Percentiles rank a stretch among this genome's conserved stretches.
These are phyloP conservation scores for Liolophura sinensis DNA, from an alignment of 1,140 invertebrate genomes.

Conservation along the genomic window DNA sequence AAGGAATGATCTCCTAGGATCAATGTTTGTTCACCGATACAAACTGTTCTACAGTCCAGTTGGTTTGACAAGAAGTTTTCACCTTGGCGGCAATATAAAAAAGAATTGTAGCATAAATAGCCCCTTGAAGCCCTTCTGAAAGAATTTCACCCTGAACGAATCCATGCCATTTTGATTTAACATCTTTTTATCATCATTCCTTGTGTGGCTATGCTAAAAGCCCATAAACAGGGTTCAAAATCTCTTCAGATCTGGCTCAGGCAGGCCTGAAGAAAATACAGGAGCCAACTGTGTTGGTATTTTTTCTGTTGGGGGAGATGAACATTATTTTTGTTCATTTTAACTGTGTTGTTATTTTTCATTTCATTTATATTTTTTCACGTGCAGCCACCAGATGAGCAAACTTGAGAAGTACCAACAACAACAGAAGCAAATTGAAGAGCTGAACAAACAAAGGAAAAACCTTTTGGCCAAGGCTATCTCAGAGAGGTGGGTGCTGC, in stretches of 20 bases:
- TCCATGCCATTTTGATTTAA: not conserved
- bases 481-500: slow-evolving; percentile 67
- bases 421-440: slow-evolving; percentile 74
- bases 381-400: slow-evolving; percentile 34
- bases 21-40: no score
- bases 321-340: no score
- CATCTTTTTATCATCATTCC: no score
- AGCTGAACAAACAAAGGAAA: slow-evolving; percentile 76
- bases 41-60: no score
- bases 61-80: no score
- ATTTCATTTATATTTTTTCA: not conserved
- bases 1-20: no score
- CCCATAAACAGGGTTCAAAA: not conserved
- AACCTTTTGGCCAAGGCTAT: slow-evolving; percentile 73
- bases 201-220: not conserved
- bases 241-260: not conserved
- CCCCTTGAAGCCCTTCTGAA: no score
- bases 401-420: slow-evolving; percentile 69
- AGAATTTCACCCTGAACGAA: no score
- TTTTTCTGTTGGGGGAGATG: slow-evolving; percentile 9
- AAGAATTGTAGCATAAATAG: no score
- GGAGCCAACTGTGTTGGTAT: slow-evolving; percentile 6
- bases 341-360: no score
- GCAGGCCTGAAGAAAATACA: not conserved
- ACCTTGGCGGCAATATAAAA: no score